Base-by-base conservation (phyloP, 2,888 invertebrate genomes). In the Himalopsyche tibetana region DNA sequence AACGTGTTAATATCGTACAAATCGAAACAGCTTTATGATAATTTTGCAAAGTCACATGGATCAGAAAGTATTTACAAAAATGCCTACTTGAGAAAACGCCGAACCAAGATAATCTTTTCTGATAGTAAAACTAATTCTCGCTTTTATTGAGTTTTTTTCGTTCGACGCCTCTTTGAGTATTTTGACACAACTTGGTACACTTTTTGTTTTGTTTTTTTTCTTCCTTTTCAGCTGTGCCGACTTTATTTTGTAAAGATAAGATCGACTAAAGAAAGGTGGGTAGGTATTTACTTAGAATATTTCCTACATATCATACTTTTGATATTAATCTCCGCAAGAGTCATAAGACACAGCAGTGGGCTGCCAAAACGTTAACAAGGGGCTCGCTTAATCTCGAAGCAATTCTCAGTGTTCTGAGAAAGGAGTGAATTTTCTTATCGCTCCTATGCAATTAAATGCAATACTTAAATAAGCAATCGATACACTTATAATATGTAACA, bases 71-170 rank as follows among this genome's bases (percentile, higher is more conserved):
- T 63, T 63, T 63, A 63, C 19, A 19, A 63, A 63, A 63, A 63
- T 51, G 51, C n/a, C 63, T 63, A 63, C 63, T 63, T 63, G 63
- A 63, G 63, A 63, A 63, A 63, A 63, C 19, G 63, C 63, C 19
- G 63, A 63, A 51, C 51, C 15, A 8, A 63, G 63, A 63, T 63
- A 63, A 63, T 63, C 63, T 63, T 28, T 63, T 19, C 63, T 28
- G 63, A 63, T 63, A 63, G 63, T 63, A 63, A 63, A 63, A 63
- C 63, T 63, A 63, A 63, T 63, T 63, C 63, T 63, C 63, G n/a
- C 63, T 19, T 63, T 51, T 51, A 51, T 51, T 15, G 51, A 15
- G 51, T 51, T 51, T 51, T 63, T 63, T 63, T 63, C 11, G 28
- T 63, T 63, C 28, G 63, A 63, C 63, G 63, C 63, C 19, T 63